These are phyloP conservation scores for Drepana falcataria DNA, from an alignment of 2,888 invertebrate species.

Conservation along the genomic window DNA sequence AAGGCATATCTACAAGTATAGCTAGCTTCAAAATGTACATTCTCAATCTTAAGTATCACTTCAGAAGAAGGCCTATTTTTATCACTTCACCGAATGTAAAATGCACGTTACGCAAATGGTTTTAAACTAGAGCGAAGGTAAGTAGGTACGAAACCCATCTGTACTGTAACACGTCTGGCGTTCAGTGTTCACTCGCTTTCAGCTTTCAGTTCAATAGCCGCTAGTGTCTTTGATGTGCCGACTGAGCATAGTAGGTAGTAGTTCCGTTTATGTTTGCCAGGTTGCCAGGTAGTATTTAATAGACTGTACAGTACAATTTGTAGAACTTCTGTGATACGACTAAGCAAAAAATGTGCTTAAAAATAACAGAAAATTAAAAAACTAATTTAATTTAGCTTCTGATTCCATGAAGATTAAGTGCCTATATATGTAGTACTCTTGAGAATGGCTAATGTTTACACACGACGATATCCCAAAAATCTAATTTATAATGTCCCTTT, in stretches of 20 bases:
- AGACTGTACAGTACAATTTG: conserved; percentile 27
- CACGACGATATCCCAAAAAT: background rate
- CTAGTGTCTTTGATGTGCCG: conserved; percentile 59
- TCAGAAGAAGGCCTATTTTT: conserved; percentile 25
- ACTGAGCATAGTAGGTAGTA: conserved; percentile 49
- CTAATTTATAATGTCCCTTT: conserved; percentile 8
- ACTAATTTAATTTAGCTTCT: too few relatives aligned
- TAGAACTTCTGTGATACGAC: conserved; percentile 13
- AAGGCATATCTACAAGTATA: too few relatives aligned
- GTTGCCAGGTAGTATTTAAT: conserved; percentile 49
- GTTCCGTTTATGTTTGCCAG: conserved; percentile 32
- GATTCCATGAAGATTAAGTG: too few relatives aligned
- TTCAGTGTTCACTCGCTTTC: conserved; percentile 29
- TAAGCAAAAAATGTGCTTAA: too few relatives aligned
- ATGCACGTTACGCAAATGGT: conserved; percentile 24
- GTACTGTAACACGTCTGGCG: conserved; percentile 17
- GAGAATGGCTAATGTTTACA: background rate
- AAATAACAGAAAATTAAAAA: too few relatives aligned
- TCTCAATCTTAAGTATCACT: background rate
- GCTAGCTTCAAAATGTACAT: background rate
- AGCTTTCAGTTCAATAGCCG: conserved; percentile 59
- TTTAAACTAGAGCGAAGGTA: conserved; percentile 27
- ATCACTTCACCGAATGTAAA: conserved; percentile 12
- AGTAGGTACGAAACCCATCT: conserved; percentile 20
- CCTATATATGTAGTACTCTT: too few relatives aligned